Percentiles rank a stretch among this genome's conserved stretches.
These are phyloP conservation scores for Lasioglossum figueresi DNA, from an alignment of 2,888 invertebrate genomes.

Conservation along the genomic window DNA sequence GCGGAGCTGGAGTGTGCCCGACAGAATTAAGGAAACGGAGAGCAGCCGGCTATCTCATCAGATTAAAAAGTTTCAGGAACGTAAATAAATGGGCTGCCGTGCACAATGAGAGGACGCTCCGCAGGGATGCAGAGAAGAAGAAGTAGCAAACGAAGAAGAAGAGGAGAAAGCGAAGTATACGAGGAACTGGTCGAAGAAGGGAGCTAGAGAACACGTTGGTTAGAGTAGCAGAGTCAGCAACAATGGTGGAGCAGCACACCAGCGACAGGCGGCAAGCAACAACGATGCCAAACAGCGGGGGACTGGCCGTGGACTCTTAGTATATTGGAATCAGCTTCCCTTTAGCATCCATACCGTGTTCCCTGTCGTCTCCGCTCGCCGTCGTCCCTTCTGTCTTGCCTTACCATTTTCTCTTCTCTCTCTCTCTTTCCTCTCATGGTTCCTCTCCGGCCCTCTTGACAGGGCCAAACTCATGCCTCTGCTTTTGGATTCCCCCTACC, in stretches of 20 bases:
- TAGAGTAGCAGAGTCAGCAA: conserved; percentile 55
- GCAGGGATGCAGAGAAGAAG: background rate
- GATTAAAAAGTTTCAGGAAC: conserved; percentile 80
- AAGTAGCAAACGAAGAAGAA: background rate
- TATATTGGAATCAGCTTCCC: conserved; percentile 78
- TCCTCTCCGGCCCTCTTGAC: background rate
- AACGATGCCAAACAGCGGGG: conserved; percentile 70
- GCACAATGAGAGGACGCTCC: conserved; percentile 62
- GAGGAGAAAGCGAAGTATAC: background rate
- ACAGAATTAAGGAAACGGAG: conserved; percentile 49
- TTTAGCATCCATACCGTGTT: conserved; percentile 53
- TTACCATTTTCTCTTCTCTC: conserved; percentile 17
- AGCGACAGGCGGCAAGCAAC: conserved; percentile 59
- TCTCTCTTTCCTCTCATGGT: background rate
- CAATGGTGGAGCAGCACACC: conserved; percentile 49
- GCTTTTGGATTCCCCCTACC: conserved; percentile 15
- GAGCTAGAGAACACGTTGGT: conserved; percentile 22
- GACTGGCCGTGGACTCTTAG: conserved; percentile 77
- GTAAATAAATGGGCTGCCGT: conserved; percentile 75
- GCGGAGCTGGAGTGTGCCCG: conserved; percentile 15
- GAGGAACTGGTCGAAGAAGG: background rate
- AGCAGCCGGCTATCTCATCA: conserved; percentile 75
- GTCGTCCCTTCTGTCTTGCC: conserved; percentile 17
- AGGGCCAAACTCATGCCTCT: conserved; percentile 28
- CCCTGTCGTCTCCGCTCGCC: conserved; percentile 43